Conservation (phyloP, 2,113 vertebrate species). For the Xiphophorus hellerii region DNA sequence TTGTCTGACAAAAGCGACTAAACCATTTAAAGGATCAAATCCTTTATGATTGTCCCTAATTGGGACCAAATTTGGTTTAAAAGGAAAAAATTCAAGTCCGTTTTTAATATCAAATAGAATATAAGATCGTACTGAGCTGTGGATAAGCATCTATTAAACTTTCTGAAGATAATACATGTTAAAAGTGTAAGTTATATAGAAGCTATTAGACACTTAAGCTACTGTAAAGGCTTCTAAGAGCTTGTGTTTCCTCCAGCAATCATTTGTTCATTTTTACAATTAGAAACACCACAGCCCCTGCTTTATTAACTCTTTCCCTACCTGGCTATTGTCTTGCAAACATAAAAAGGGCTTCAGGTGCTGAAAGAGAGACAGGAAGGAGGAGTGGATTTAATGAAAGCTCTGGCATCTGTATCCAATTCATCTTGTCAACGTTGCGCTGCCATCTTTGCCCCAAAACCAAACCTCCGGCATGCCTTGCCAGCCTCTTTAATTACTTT, state of each 20-base stretch:
- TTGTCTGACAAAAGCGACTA: background rate
- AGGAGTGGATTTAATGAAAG: slow-evolving; percentile 71
- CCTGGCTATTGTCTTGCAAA: slow-evolving; percentile 56
- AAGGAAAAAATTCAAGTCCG: background rate
- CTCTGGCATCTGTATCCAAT: slow-evolving; percentile 74
- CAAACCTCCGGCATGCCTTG: slow-evolving; percentile 75
- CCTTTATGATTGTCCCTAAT: background rate
- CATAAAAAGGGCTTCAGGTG: slow-evolving; percentile 67
- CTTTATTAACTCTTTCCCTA: slow-evolving; percentile 68
- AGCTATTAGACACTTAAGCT: slow-evolving; percentile 43
- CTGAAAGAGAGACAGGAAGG: slow-evolving; percentile 27
- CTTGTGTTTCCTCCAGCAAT: slow-evolving; percentile 62
- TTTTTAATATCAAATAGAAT: background rate
- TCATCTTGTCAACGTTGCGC: slow-evolving; percentile 74
- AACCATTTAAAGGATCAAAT: background rate
- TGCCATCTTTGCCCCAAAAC: slow-evolving; percentile 67
- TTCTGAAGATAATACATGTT: background rate
- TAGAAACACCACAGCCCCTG: slow-evolving; percentile 53
- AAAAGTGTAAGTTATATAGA: slow-evolving; percentile 5
- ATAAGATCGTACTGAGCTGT: background rate
- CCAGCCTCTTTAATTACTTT: slow-evolving; percentile 78
- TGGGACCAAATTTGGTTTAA: no score
- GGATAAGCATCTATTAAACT: background rate
- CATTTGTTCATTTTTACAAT: slow-evolving; percentile 66
- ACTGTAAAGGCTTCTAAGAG: slow-evolving; percentile 36